Evolutionary conservation across 2,113 vertebrate species (phyloP).

Genomic region (Nothocercus nigrocapillus): DNA sequence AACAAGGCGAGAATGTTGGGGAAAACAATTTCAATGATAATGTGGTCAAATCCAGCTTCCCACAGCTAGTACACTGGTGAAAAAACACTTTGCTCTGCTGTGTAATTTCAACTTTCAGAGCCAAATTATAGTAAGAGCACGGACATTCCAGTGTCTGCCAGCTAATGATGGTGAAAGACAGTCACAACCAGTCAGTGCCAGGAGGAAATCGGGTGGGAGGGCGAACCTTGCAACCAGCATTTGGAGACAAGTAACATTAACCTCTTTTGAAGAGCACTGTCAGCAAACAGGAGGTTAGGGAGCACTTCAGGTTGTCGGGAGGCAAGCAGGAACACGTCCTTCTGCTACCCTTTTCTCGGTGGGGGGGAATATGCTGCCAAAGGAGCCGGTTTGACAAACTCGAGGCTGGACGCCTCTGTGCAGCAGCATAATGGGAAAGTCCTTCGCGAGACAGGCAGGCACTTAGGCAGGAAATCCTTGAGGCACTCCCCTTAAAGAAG

Average conservation of each 20-base stretch:
- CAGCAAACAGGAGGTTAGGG: slow-evolving; percentile 2
- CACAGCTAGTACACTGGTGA: background rate
- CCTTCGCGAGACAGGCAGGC: background rate
- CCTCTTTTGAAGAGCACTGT: background rate
- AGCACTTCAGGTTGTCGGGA: background rate
- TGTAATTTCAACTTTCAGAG: slow-evolving; percentile 41
- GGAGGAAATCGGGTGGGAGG: background rate
- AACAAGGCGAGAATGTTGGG: background rate
- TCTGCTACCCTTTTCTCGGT: background rate
- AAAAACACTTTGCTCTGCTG: background rate
- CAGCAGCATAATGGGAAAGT: background rate
- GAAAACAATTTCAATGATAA: slow-evolving; percentile 14
- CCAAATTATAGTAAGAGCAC: background rate
- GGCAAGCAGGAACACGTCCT: slow-evolving; percentile 8
- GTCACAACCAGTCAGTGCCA: background rate
- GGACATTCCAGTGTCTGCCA: background rate
- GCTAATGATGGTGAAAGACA: background rate
- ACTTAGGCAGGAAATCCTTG: slow-evolving; percentile 18
- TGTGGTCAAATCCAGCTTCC: slow-evolving; percentile 20
- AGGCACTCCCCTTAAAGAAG: background rate
- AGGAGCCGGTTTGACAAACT: slow-evolving; percentile 28
- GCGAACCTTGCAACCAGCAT: background rate
- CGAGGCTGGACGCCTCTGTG: background rate
- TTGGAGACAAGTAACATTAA: background rate
- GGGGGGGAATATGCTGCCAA: background rate